Conservation (phyloP, 2,888 invertebrate species). For the Cerastis rubricosa region DNA sequence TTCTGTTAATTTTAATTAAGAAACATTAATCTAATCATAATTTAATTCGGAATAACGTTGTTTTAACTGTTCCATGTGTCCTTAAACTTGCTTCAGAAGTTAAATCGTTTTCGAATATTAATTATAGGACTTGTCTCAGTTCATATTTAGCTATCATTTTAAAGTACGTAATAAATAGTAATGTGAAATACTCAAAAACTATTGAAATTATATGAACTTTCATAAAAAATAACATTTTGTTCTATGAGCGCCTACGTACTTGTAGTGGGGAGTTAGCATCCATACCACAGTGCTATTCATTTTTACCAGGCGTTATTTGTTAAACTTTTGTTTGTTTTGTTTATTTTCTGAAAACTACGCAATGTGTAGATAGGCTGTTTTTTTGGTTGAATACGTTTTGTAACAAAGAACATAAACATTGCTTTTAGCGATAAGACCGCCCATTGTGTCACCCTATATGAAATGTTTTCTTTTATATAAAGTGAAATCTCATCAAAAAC, state of each 20-base stretch:
- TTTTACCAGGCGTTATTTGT: conserved; percentile 47
- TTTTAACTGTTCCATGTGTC: not conserved
- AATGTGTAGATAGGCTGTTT: not conserved
- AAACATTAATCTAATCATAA: not conserved
- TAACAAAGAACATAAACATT: not conserved
- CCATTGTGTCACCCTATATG: too few species aligned
- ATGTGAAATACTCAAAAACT: not conserved
- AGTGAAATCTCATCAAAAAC: too few species aligned
- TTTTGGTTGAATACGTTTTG: conserved; percentile 1
- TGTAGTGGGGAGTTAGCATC: conserved; percentile 8
- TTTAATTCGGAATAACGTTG: conserved; percentile 4
- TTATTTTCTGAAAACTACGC: not conserved
- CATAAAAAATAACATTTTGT: not conserved
- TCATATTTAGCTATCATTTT: not conserved
- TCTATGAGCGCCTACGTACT: conserved; percentile 21
- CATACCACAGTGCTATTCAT: conserved; percentile 23
- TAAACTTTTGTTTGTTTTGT: not conserved
- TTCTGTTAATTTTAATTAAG: not conserved
- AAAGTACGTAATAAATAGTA: not conserved
- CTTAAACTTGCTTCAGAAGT: not conserved
- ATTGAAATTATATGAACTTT: not conserved
- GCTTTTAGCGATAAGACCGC: too few species aligned
- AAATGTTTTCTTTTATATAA: too few species aligned
- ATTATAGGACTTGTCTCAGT: not conserved
- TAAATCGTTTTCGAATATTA: not conserved